Conservation (phyloP, 2,113 vertebrate genomes). For the Aldabrachelys gigantea region DNA sequence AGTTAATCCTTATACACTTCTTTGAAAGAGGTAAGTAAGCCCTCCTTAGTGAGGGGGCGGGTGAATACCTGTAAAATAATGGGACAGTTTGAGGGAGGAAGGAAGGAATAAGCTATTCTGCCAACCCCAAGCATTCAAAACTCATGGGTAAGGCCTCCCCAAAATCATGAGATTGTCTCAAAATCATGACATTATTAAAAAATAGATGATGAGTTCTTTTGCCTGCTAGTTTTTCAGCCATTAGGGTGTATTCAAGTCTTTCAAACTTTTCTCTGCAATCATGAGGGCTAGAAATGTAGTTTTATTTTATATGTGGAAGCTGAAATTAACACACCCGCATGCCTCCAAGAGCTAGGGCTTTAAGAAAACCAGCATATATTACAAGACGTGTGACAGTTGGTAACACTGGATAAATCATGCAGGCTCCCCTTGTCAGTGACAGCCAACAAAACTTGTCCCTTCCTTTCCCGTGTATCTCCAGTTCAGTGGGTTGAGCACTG, state of each 20-base stretch:
- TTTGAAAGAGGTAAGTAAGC: background rate
- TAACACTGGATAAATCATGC: background rate
- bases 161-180: background rate
- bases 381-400: background rate
- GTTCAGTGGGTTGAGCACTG: background rate
- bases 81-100: background rate
- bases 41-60: too few relatives aligned
- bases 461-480: background rate
- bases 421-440: background rate
- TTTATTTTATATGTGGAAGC: background rate
- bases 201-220: background rate
- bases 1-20: background rate
- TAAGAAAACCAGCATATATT: background rate
- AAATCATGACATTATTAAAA: background rate
- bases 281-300: background rate
- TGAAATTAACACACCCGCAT: background rate
- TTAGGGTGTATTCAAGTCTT: background rate
- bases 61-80: background rate
- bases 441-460: background rate
- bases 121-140: background rate
- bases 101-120: background rate
- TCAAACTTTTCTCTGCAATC: background rate
- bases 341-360: background rate
- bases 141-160: background rate
- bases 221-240: background rate